Base-by-base conservation (phyloP, 2,888 invertebrate species). In the Trileptium ribeirensis region DNA sequence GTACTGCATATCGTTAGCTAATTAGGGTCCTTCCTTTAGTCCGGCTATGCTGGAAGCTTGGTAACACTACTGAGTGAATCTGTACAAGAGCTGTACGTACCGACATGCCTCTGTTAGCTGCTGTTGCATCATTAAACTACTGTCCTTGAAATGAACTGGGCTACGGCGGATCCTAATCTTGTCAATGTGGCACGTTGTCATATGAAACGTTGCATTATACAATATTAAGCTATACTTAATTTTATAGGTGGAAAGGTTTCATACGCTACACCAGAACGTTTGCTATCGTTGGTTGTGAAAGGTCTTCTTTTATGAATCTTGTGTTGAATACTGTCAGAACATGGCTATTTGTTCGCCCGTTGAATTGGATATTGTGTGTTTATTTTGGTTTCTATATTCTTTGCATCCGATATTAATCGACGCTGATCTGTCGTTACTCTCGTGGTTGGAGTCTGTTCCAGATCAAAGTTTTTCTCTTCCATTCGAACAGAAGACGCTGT, bases 311-410 rank as follows among this genome's bases (percentile, higher is more conserved):
- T 97, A 97, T 89, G 97, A 97, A 90, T 94, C 95, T 0, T 97
- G 97, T 89, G 96, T 97, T 3, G 95, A 95, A 89, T 97, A 94
- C 89, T 97, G 97, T 88, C 96, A 97, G 90, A 93, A 94, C 36
- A 94, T 95, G 90, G 96, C 96, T 0, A 83, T 87, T 29, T 85
- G 86, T 8, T 79, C 67, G 1, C 37, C 40, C 3, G 1, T 15
- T 67, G 24, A 29, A 51, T n/a, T 19, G 29, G 24, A 51, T 31
- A 75, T 3, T 3, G 79, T 79, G 74, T 1, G 33, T 15, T 67
- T 79, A 37, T 24, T 33, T 15, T 24, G 8, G 19, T 33, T 79
- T 1, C 82, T 87, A 38, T 81, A 84, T 0, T 15, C 8, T 51
- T 51, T 51, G 51, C 64, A 78, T 37, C 84, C 85, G 1, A 84